Base-by-base conservation (phyloP, 2,113 vertebrate genomes). In the Scartelaos histophorus region DNA sequence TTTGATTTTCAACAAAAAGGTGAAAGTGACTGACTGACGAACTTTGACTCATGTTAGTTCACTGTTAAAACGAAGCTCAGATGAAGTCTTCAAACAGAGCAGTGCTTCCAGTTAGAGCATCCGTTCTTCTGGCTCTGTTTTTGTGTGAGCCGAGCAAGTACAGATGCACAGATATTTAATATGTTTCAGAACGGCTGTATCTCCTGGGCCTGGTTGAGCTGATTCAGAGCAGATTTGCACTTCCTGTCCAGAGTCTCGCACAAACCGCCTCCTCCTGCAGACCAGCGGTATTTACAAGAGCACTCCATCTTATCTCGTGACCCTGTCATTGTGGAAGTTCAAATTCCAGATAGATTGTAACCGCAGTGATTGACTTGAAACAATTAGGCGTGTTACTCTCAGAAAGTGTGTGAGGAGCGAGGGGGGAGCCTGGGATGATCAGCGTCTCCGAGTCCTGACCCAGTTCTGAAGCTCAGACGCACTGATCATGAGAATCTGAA, bases 271-370 rank as follows among this genome's bases (percentile, higher is more conserved):
- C 78, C 64, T 78, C 66, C 73, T 82, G 62, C 73, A 83, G 76
- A 86, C 75, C 79, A 81, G 67, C 75, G 75, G 76, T 70, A 85
- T 89, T 83, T 71, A 77, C 79, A 86, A 81, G 79, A 43, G 25
- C 81, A 70, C 69, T 82, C 76, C 82, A 84, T 89, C 82, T 83
- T 84, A 83, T 88, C 81, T 86, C 21, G 56, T 0, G 79, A 87
- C 88, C 83, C 79, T 86, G 81, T 85, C 79, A 83, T 71, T 71
- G 60, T 43, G 29, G 58, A 76, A 80, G 79, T 89, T 90, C 80
- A 87, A 86, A 90, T 92, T 90, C 86, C 89, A 77, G 78, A 84
- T 86, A 74, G 81, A 83, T 76, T 83, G 70, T 79, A 72, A 89
- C 84, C 85, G 68, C 87, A 78, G 71, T 83, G 67, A 76, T 74